These are phyloP conservation scores for Megaustenia siamemsis DNA, from an alignment of 2,888 invertebrate genomes.

Conservation along the genomic window DNA sequence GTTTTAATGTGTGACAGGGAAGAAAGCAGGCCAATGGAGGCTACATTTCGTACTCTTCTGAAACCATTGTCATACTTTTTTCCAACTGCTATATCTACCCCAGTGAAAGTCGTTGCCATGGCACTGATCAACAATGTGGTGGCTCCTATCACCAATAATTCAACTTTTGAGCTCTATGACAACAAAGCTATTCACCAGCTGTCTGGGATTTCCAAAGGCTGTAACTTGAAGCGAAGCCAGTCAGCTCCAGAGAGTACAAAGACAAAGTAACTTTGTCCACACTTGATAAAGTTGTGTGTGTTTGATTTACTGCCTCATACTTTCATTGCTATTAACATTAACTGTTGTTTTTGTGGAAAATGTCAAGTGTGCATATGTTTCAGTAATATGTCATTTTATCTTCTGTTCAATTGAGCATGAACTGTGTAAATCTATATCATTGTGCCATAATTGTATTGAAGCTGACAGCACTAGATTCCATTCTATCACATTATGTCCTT, in stretches of 20 bases:
- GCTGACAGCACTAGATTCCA: too few species aligned
- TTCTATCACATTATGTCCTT: too few species aligned
- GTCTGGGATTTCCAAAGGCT: slow-evolving; percentile 61
- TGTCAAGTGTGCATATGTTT: too few species aligned
- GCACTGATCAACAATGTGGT: slow-evolving; percentile 76
- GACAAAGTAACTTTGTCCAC: slow-evolving; percentile 14
- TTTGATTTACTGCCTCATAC: too few species aligned
- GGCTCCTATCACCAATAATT: slow-evolving; percentile 56
- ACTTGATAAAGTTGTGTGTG: too few species aligned
- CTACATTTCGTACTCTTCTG: slow-evolving; percentile 66
- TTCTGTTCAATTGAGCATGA: too few species aligned
- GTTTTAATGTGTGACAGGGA: slow-evolving; percentile 76
- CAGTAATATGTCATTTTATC: too few species aligned
- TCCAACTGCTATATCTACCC: slow-evolving; percentile 76
- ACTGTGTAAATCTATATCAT: too few species aligned
- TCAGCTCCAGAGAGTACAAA: slow-evolving; percentile 51
- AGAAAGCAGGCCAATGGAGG: slow-evolving; percentile 74
- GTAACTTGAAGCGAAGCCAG: slow-evolving; percentile 34
- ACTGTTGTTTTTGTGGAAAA: too few species aligned
- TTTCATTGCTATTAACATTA: too few species aligned
- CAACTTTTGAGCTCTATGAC: slow-evolving; percentile 69
- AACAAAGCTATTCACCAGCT: slow-evolving; percentile 76
- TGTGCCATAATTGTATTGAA: too few species aligned
- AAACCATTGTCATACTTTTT: slow-evolving; percentile 74
- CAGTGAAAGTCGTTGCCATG: slow-evolving; percentile 72